Base-by-base conservation (phyloP, 2,888 invertebrate genomes). In the Troglohyphantes excavatus region DNA sequence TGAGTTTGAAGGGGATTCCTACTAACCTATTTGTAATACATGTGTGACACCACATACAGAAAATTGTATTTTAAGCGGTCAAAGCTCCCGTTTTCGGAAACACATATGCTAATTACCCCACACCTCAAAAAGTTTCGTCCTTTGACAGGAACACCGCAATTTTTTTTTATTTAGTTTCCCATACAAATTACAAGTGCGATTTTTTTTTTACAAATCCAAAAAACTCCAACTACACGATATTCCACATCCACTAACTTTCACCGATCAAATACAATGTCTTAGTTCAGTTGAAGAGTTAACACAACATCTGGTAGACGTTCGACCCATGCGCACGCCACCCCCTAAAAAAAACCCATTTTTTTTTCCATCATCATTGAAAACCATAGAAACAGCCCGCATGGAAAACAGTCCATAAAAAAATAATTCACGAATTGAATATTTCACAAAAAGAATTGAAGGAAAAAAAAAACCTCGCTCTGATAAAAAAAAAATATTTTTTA, bases 191-290 rank as follows among this genome's bases (percentile, higher is more conserved):
- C 43, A 53, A 73, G 21, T 27, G 72, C 19, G 27, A 46, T 9
- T 19, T 75, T 75, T 75, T 59, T 61, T 59, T 61, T 61, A 2
- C 1, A n/a, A 33, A 6, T 33, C 17, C 23, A n/a, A 29, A 2
- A 29, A 43, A 73, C 73, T 73, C 33, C 26, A 70, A 70, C 19
- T 33, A 70, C 33, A 26, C 46, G 46, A 46, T 46, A 26, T 59
- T 61, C 75, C 2, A 46, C 43, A 68, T 67, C 53, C 46, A 43
- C 21, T 65, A 72, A 79, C 72, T 86, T 86, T 88, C 82, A 75
- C 29, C 43, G 82, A 70, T n/a, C 76, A 88, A 82, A 88, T 88
- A 88, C 76, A 82, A 88, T 76, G 76, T 88, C 82, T 88, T 88
- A 33, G 75, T 68, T 17, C 29, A 43, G 21, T 46, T 88, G 87